Percentiles rank a stretch among this genome's conserved stretches.
Conservation (phyloP, 2,888 invertebrate genomes). For the Arctia plantaginis region DNA sequence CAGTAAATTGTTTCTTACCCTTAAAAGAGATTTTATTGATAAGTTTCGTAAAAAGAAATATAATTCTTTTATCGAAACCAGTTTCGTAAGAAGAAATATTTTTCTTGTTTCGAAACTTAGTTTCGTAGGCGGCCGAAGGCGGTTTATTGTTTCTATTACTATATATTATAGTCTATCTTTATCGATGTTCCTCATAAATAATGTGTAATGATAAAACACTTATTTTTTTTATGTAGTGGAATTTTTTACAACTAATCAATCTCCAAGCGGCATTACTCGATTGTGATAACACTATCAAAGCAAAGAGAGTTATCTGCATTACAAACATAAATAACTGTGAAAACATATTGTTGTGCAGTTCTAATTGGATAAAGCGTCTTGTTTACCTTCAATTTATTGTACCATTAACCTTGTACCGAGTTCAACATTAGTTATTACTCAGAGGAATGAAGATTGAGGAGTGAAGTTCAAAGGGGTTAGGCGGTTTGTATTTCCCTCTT, state of each 20-base stretch:
- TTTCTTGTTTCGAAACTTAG: no score
- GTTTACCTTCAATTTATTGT: constrained; percentile 2
- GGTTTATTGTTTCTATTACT: no score
- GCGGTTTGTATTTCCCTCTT: background rate
- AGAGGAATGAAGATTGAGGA: background rate
- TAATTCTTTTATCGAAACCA: no score
- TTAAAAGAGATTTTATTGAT: no score
- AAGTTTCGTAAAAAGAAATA: no score
- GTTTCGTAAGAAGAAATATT: no score
- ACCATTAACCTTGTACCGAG: background rate
- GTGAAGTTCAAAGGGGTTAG: constrained; percentile 1
- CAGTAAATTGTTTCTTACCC: no score
- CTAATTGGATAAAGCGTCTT: background rate
- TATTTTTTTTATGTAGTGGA: background rate
- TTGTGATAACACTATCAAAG: background rate
- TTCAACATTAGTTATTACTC: background rate
- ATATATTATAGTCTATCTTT: no score
- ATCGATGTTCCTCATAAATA: background rate
- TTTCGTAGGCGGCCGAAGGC: no score
- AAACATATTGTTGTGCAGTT: background rate
- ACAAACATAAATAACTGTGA: background rate
- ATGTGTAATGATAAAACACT: no score
- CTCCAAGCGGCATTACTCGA: background rate
- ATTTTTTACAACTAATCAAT: background rate
- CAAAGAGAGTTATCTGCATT: background rate